Percentiles rank a stretch among this genome's conserved stretches.
Evolutionary conservation across 2,888 invertebrate genomes (phyloP).

Genomic region (Eumerus sabulonum): DNA sequence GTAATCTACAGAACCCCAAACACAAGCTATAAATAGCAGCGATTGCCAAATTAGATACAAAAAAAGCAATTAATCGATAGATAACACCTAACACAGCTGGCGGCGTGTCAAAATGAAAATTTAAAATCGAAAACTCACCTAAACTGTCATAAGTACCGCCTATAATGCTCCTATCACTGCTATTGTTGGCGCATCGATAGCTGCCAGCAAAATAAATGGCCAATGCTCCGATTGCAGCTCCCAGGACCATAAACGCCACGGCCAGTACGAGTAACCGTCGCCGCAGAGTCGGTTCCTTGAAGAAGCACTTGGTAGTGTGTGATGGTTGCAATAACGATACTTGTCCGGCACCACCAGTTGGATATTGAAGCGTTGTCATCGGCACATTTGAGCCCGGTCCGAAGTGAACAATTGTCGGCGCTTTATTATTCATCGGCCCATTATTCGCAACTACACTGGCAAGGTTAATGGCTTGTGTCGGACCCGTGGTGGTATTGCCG

Average conservation of each 20-base stretch:
- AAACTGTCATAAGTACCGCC: constrained; percentile 16
- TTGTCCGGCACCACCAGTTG: constrained; percentile 70
- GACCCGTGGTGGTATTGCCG: constrained; percentile 59
- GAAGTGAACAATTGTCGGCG: constrained; percentile 77
- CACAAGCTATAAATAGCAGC: constrained; percentile 2
- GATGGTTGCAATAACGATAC: constrained; percentile 51
- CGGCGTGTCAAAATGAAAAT: background rate
- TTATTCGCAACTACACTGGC: constrained; percentile 51
- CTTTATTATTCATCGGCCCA: constrained; percentile 71
- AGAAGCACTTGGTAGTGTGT: constrained; percentile 78
- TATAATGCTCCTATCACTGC: constrained; percentile 65
- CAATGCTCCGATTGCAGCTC: constrained; percentile 78
- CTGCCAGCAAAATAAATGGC: constrained; percentile 78
- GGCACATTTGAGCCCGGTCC: constrained; percentile 69
- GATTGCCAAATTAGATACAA: constrained; percentile 28
- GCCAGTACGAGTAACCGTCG: constrained; percentile 79
- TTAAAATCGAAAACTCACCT: constrained; percentile 27
- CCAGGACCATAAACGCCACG: constrained; percentile 77
- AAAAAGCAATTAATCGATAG: constrained; percentile 19
- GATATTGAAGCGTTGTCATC: constrained; percentile 70
- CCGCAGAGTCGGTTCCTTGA: constrained; percentile 85
- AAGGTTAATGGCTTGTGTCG: constrained; percentile 53
- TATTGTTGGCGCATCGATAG: constrained; percentile 70
- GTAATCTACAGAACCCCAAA: constrained; percentile 14
- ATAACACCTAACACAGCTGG: constrained; percentile 2